Base-by-base conservation (phyloP, 2,113 vertebrate genomes). In the Gobius niger region DNA sequence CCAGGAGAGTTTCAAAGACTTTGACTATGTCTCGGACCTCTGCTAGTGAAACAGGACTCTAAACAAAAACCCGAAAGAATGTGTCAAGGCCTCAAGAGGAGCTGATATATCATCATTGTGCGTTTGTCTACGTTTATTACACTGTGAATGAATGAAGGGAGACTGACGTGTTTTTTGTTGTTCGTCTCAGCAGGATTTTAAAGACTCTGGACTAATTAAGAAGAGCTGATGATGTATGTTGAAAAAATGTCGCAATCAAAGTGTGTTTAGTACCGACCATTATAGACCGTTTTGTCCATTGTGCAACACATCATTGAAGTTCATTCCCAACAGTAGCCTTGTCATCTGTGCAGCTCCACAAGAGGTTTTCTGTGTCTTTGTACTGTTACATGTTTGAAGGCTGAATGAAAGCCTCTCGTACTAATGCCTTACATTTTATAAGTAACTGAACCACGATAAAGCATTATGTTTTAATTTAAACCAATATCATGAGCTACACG, bases 11-110 rank as follows among this genome's bases (percentile, higher is more conserved):
- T 99, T 99, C 93, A 93, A 91, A 83, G 96, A 99, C 93, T 99
- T 99, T 85, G 98, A 99, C 91, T 99, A 98, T 78, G 95, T 98
- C 86, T 97, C 97, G 52, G 96, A 99, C 87, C 96, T 97, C 93
- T 98, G 97, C 94, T 99, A 94, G 93, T 65, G 68, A 52, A 42
- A 66, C 0, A 6, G 40, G 14, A 65, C 14, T 64, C 61, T 18
- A 24, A 10, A 57, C 24, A 34, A 34, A 34, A 34, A 66, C 34
- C 19, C 15, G 5, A 7, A 75, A 61, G 75, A 76, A 81, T 76
- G 73, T 80, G 73, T 1, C 41, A 40, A 68, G 65, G 63, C 4
- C 66, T 47, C 41, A 5, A 68, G 49, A 50, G 34, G 63, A 69
- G 57, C 24, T 9, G 75, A 34, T 53, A 41, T 59, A 42, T 47